These are phyloP conservation scores for Drosophila insularis DNA, from an alignment of 1,140 invertebrate genomes.

Conservation along the genomic window DNA sequence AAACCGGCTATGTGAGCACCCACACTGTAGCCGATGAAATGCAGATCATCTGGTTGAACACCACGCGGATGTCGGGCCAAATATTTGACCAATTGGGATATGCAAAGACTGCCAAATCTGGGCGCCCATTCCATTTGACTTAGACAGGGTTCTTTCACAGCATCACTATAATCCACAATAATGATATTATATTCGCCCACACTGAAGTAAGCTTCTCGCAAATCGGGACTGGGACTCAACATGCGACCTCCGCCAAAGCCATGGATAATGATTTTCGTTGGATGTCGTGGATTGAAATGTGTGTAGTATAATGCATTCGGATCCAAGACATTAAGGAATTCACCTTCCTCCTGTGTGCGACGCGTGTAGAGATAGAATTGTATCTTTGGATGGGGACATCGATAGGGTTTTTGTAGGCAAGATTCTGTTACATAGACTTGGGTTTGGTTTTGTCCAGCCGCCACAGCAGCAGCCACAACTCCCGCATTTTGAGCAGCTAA, in stretches of 20 bases:
- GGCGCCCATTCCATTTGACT: conserved; percentile 92
- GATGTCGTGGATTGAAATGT: conserved; percentile 88
- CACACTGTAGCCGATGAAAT: conserved; percentile 92
- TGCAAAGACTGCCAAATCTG: conserved; percentile 90
- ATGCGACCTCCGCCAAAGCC: conserved; percentile 91
- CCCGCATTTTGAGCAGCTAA: conserved; percentile 65
- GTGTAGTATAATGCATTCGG: conserved; percentile 87
- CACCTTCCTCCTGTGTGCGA: conserved; percentile 88
- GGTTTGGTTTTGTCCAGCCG: conserved; percentile 68
- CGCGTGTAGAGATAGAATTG: conserved; percentile 93
- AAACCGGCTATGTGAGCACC: conserved; percentile 93
- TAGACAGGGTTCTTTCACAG: conserved; percentile 92
- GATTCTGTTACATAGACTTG: conserved; percentile 89
- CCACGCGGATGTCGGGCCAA: conserved; percentile 89
- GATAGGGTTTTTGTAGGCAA: conserved; percentile 90
- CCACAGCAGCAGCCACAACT: conserved; percentile 62
- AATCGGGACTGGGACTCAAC: conserved; percentile 90
- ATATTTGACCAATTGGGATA: conserved; percentile 91
- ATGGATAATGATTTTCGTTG: conserved; percentile 92
- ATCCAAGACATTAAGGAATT: conserved; percentile 87
- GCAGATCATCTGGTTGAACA: conserved; percentile 88
- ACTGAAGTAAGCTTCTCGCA: conserved; percentile 90
- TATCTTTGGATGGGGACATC: conserved; percentile 91
- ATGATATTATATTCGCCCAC: conserved; percentile 92
- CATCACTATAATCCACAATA: conserved; percentile 91